Evolutionary conservation across 2,888 invertebrate species (phyloP).

Genomic region (Alloscopus bannaensis): DNA sequence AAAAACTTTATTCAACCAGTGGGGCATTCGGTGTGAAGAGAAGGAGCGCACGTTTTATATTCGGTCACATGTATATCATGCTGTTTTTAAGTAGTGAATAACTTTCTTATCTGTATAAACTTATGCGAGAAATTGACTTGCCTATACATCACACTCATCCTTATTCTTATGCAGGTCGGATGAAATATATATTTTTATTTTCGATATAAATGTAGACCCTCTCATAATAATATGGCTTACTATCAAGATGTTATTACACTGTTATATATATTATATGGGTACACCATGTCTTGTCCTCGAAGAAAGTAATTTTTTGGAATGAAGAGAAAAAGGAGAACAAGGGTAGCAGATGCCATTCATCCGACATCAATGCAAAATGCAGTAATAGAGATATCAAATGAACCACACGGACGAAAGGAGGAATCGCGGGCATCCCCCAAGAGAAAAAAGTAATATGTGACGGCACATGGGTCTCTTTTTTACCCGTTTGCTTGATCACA

Average conservation of each 20-base stretch:
- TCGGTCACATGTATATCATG: background rate
- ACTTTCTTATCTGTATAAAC: too few relatives aligned
- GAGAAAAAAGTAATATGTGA: conserved; percentile 38
- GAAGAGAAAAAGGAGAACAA: conserved; percentile 40
- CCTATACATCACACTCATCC: too few relatives aligned
- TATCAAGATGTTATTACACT: too few relatives aligned
- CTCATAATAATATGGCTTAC: too few relatives aligned
- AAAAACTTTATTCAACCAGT: background rate
- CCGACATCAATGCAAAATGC: conserved; percentile 68
- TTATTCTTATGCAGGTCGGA: too few relatives aligned
- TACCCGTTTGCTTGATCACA: background rate
- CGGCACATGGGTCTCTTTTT: conserved; percentile 42
- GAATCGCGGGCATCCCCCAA: conserved; percentile 35
- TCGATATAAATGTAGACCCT: too few relatives aligned
- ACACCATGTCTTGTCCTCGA: too few relatives aligned
- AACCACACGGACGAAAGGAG: conserved; percentile 31
- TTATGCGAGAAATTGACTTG: too few relatives aligned
- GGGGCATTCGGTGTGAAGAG: background rate
- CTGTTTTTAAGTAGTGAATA: too few relatives aligned
- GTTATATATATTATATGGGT: too few relatives aligned
- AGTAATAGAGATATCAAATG: conserved; percentile 68
- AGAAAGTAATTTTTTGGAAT: too few relatives aligned
- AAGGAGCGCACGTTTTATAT: background rate
- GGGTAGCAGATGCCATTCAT: conserved; percentile 72
- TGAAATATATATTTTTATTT: too few relatives aligned